Base-by-base conservation (phyloP, 2,113 vertebrate species). In the Calyptommatus sinebrachiatus region DNA sequence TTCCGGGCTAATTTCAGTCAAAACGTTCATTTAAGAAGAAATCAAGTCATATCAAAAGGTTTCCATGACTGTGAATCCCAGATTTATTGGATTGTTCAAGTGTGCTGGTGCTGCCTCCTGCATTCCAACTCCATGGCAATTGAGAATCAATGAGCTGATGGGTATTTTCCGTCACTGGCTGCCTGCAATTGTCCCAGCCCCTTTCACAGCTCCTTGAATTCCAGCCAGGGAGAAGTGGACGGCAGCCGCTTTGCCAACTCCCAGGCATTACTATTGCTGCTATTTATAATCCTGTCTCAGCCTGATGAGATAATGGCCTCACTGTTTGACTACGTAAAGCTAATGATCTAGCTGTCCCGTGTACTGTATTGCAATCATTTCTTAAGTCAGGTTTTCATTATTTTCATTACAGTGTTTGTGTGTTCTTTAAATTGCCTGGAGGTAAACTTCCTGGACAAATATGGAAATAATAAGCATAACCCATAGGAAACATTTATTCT, bases 261-360 rank as follows among this genome's bases (percentile, higher is more conserved):
- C 78, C 86, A 84, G 76, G 86, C 79, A 79, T 73, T 86, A 73
- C 82, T 28, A 8, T 8, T 77, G 74, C 74, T 79, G 79, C 83
- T 90, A 77, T 87, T 90, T 90, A 79, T 89, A 86, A 74, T 80
- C 70, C 63, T 62, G 66, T 21, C 71, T 74, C 65, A 73, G 35
- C 6, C 76, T 76, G 85, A 73, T 91, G 87, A 87, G 88, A 66
- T 86, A 88, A 86, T 48, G 79, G 76, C 77, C 73, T 83, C 50
- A 65, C 78, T 88, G 83, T 83, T 90, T 73, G 75, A 68, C 80
- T 84, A 67, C 68, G 83, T 73, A 84, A 86, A 71, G 74, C 83
- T 14, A 84, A 28, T 76, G 71, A 87, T 83, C 67, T 21, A 41
- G 53, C 24, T 35, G 46, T 20, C n/a, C 46, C 50, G 11, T 78